Base-by-base conservation (phyloP, 2,797 vertebrate genomes). In the Poecilia picta region DNA sequence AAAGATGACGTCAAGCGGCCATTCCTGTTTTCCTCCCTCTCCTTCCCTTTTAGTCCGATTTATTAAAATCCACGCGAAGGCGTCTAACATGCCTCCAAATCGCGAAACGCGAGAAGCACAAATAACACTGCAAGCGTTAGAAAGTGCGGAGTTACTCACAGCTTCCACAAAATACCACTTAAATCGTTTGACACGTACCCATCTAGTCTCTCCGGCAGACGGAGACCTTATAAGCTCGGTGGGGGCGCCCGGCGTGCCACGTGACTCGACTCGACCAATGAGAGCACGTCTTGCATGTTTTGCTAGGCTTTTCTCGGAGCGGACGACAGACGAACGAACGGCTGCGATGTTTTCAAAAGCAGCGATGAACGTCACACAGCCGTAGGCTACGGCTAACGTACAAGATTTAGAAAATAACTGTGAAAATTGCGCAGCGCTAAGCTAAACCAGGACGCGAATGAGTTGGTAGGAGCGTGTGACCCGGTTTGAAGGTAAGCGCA, bases 321-420 rank as follows among this genome's bases (percentile, higher is more conserved):
- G 94, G 90, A 93, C 92, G 87, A 89, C 76, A 88, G 82, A 91
- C 92, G 92, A 93, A 91, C 92, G 88, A 93, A 91, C 92, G 88
- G 89, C 93, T 94, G 93, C 74, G 94, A 96, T 96, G 96, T 97
- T 97, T 97, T 96, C 96, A 96, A 94, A 95, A 90, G 79, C 94
- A 90, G 89, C 92, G 82, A 93, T 89, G 93, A 93, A 95, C 95
- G 95, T 94, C 93, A 95, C 93, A 74, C 94, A 85, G 94, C 90
- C 92, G 92, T 93, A 92, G 94, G 90, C 88, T 91, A 92, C 93
- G 87, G 92, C 91, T 89, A 94, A 90, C 91, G 90, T 91, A 89
- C 88, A 78, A 49, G 89, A 89, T 93, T 92, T 85, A 88, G 85
- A 81, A 85, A 87, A 85, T 87, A 92, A 87, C 76, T 70, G 55